These are phyloP conservation scores for Aurelia aurita DNA, from an alignment of 30 jellyfish, hydroid and myxozoan genomes.

Conservation along the genomic window DNA sequence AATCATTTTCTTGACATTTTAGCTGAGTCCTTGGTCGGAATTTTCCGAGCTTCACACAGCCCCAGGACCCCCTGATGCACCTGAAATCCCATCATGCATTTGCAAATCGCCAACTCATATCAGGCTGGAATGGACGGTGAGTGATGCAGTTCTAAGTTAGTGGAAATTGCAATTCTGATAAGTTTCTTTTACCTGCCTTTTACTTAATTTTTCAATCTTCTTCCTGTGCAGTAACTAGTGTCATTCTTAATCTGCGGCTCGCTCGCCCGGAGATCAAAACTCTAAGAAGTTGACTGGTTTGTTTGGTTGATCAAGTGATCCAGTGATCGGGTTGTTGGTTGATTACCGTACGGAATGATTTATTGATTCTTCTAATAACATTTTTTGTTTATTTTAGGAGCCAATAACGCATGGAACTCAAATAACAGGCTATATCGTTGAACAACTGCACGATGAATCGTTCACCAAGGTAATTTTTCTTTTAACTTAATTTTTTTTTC, in stretches of 20 bases:
- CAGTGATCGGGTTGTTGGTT: no score
- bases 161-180: neutral
- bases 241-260: no score
- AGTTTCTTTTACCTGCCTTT: no score
- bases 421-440: slow-evolving; percentile 82
- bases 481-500: no score
- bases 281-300: no score
- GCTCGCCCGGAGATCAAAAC: no score
- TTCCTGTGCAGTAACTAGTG: no score
- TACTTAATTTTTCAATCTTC: no score
- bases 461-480: slow-evolving; percentile 67
- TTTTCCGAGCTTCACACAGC: slow-evolving; percentile 78
- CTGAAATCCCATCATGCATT: slow-evolving; percentile 36
- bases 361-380: no score
- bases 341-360: no score
- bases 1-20: neutral
- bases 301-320: no score
- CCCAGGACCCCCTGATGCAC: slow-evolving; percentile 98
- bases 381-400: slow-evolving; percentile 64
- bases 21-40: slow-evolving; percentile 98
- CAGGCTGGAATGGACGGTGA: slow-evolving; percentile 90
- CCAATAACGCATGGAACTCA: slow-evolving; percentile 91
- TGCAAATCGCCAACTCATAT: slow-evolving; percentile 91
- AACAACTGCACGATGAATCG: slow-evolving; percentile 76
- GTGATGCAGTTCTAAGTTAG: neutral